Base-by-base conservation (phyloP, 2,113 vertebrate genomes). In the Silurus asotus region DNA sequence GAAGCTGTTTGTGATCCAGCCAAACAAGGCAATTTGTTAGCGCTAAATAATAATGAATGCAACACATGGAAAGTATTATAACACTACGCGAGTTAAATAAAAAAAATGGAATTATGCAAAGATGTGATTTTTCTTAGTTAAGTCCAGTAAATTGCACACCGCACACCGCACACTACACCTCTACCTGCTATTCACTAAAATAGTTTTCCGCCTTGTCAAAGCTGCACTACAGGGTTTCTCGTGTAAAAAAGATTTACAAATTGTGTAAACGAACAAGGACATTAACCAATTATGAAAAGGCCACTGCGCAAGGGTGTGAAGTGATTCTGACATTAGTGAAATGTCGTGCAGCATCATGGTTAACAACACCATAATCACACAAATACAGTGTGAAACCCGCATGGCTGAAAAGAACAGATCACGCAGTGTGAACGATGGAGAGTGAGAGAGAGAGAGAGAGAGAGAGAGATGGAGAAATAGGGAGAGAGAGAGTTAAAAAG, bases 321-420 rank as follows among this genome's bases (percentile, higher is more conserved):
- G 28, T 53, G 5, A 49, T 82, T 82, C 70, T 87, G 80, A 87
- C 85, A 87, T 82, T 76, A 82, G 48, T 82, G 70, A 82, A 87
- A 82, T 87, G 85, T 76, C 80, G n/a, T 75, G 70, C 62, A 76
- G 69, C 80, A 87, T 82, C 80, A 82, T 6, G 8, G 49, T 64
- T 87, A 87, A 87, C 85, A 87, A 19, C 28, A 62, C 67, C 79
- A 82, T 76, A 87, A 87, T 76, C 79, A 64, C 85, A 82, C 80
- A 87, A 64, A 82, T 76, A 72, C 49, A 25, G 48, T 9, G 51
- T 56, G 75, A 84, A 65, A 59, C 59, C 59, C 0, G 17, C 56
- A 62, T 25, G n/a, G 85, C 19, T 23, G 8, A 69, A 82, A 81
- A 81, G 56, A 61, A 86, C 55, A 72, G 56, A 81, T 64, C 78